phyloP scores from a whole-genome alignment of 2,888 invertebrate species.

The Polyommatus iphigenia region DNA sequence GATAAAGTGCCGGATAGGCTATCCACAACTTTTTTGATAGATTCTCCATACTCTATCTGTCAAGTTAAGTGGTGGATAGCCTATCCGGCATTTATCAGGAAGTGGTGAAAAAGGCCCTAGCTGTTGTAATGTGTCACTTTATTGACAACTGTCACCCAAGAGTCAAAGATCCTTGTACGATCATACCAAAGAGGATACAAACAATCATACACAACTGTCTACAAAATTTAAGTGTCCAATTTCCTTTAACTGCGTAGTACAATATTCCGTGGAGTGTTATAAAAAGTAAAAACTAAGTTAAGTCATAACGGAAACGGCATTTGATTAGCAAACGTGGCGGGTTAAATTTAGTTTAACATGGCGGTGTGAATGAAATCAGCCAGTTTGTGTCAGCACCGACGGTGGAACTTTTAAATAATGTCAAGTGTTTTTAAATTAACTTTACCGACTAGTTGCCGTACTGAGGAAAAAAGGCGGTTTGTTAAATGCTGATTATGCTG shows the following conservation, averaged over 20 bases:
- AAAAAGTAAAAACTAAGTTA: constrained; percentile 1
- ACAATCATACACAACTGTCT: too few species aligned
- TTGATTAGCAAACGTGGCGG: background rate
- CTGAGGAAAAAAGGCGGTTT: background rate
- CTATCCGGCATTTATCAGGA: too few species aligned
- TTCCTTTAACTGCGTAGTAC: background rate
- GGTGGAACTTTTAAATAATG: background rate
- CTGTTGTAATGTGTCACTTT: too few species aligned
- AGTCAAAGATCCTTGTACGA: too few species aligned
- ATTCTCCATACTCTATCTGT: too few species aligned
- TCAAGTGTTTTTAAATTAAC: background rate
- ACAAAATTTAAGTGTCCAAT: background rate
- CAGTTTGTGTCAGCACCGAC: background rate
- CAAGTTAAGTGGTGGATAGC: too few species aligned
- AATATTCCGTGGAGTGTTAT: background rate
- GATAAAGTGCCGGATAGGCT: too few species aligned
- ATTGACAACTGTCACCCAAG: too few species aligned
- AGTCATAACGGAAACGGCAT: background rate
- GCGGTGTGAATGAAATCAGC: background rate
- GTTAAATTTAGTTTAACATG: too few species aligned
- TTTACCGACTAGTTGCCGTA: background rate
- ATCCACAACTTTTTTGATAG: too few species aligned
- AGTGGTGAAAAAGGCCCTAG: too few species aligned
- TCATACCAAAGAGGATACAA: too few species aligned
- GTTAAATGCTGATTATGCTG: background rate